A percentile compares a stretch with the other conserved stretches of the same genome.
Conservation (phyloP, 2,888 invertebrate species). For the Ormyrus thymus region DNA sequence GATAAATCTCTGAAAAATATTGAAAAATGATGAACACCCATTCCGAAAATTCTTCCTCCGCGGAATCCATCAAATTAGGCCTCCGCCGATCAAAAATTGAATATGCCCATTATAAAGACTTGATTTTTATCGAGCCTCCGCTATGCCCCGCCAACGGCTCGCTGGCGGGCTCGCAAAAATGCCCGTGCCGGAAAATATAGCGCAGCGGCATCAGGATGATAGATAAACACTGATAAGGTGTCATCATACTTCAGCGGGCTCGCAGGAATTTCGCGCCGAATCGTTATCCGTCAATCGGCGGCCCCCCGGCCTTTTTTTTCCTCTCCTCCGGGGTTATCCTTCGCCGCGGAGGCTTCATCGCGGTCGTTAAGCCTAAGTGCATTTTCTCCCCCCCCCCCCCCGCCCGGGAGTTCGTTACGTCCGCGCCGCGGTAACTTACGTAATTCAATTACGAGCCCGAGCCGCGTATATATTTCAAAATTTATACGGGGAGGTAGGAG, state of each 20-base stretch:
- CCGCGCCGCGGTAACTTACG: conserved; percentile 40
- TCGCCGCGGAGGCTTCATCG: conserved; percentile 34
- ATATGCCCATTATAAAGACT: too few species aligned
- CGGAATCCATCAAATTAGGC: too few species aligned
- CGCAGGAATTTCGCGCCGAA: conserved; percentile 39
- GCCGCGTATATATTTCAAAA: conserved; percentile 43
- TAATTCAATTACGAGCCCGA: conserved; percentile 53
- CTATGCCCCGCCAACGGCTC: too few species aligned
- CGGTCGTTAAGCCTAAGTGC: conserved; percentile 55
- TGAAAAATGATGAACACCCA: too few species aligned
- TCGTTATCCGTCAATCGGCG: conserved; percentile 48
- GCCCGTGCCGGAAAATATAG: neutral
- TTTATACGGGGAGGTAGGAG: conserved; percentile 34
- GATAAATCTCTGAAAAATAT: too few species aligned
- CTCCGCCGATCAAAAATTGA: too few species aligned
- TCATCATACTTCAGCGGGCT: conserved; percentile 36
- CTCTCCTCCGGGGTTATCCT: neutral
- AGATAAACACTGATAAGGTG: conserved; percentile 50
- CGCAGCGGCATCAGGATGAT: conserved; percentile 34
- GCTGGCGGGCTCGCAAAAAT: neutral
- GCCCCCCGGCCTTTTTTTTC: conserved; percentile 12
- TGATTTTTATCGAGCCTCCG: too few species aligned
- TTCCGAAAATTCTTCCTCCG: too few species aligned
- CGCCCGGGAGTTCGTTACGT: conserved; percentile 52
- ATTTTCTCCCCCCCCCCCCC: conserved; percentile 39